Conservation (phyloP, 2,113 vertebrate genomes). For the Onychostoma macrolepis region DNA sequence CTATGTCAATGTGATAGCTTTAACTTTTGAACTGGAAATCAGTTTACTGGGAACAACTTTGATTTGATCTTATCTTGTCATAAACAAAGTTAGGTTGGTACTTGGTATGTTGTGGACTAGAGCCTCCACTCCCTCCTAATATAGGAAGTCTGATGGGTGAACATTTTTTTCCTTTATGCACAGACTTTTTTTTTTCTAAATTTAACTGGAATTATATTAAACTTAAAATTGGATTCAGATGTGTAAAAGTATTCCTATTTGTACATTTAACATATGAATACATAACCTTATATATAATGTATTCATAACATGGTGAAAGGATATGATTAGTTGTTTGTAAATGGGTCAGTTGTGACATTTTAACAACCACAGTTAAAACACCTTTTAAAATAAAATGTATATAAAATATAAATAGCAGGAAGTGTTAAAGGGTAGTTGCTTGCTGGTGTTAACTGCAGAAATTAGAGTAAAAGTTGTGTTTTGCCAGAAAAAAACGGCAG, state of each 20-base stretch:
- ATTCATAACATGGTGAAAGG: not conserved
- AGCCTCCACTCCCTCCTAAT: slow-evolving; percentile 9
- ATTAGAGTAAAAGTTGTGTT: not conserved
- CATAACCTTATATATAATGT: too few relatives aligned
- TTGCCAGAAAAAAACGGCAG: not conserved
- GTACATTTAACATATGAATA: not conserved
- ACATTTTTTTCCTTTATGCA: not conserved
- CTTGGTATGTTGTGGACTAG: not conserved
- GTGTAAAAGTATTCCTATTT: not conserved
- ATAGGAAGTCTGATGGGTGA: slow-evolving; percentile 14
- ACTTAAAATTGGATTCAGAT: not conserved
- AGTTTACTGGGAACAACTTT: not conserved
- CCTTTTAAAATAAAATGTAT: not conserved
- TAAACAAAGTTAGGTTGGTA: not conserved
- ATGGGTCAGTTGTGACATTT: not conserved
- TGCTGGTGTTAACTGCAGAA: not conserved
- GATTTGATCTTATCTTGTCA: slow-evolving; percentile 11
- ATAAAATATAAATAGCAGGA: not conserved
- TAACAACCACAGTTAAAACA: not conserved
- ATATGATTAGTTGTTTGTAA: not conserved
- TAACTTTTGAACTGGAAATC: not conserved
- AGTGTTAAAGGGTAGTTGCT: not conserved
- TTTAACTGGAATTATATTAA: not conserved
- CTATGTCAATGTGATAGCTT: not conserved
- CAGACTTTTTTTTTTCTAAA: too few relatives aligned